Base-by-base conservation (phyloP, 1,140 invertebrate species). In the Berghia stephanieae region DNA sequence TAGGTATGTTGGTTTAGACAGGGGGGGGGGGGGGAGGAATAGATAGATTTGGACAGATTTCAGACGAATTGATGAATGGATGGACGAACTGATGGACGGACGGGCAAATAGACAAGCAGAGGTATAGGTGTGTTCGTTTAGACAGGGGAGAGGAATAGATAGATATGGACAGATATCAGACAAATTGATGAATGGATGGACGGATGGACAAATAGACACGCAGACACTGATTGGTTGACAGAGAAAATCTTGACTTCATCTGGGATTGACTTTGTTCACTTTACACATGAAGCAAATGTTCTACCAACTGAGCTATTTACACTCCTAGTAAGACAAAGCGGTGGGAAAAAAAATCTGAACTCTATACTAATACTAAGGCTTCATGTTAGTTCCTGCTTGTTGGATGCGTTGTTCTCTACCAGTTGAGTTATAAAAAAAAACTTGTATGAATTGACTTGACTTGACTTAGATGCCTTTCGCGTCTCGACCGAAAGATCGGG, bases 321-420 rank as follows among this genome's bases (percentile, higher is more conserved):
- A n/a, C 46, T 13, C 13, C 46, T 49, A n/a, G 10, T 13, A 49
- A n/a, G 46, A n/a, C n/a, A 49, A n/a, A 49, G 46, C 13, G 46
- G 66, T 36, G 66, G 21, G 63, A 60, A 34, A 38, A 67, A 36
- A 38, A 67, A 34, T n/a, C n/a, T n/a, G n/a, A n/a, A n/a, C n/a
- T n/a, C n/a, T n/a, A n/a, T n/a, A n/a, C n/a, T n/a, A n/a, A n/a
- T n/a, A n/a, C n/a, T n/a, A n/a, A n/a, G n/a, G n/a, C n/a, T n/a
- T n/a, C n/a, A n/a, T n/a, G n/a, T n/a, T n/a, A n/a, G n/a, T n/a
- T n/a, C n/a, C n/a, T n/a, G n/a, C n/a, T n/a, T n/a, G n/a, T n/a
- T n/a, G n/a, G n/a, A n/a, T n/a, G n/a, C n/a, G n/a, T n/a, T n/a
- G n/a, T n/a, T n/a, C n/a, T n/a, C n/a, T n/a, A n/a, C n/a, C n/a